Base-by-base conservation (phyloP, 2,797 vertebrate genomes). In the Podarcis lilfordi region DNA sequence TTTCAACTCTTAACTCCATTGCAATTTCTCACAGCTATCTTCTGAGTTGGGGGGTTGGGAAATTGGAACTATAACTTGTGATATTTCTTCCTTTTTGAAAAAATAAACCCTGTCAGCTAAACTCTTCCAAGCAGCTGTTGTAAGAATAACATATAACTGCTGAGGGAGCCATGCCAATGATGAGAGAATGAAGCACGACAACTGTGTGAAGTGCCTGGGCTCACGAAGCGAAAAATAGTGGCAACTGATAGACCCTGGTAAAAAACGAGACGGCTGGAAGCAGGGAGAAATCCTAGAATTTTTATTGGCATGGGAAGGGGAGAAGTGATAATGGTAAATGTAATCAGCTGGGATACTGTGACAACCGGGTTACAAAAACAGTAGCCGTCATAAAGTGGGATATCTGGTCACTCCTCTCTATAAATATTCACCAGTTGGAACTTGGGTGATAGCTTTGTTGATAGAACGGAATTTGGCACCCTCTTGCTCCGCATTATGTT, bases 351-450 rank as follows among this genome's bases (percentile, higher is more conserved):
- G 79, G 75, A 68, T 45, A 75, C 50, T 84, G 68, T 74, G 75
- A 80, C 68, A 80, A 66, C 19, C 21, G 7, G 45, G 35, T 68
- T 75, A 80, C 61, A 86, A 80, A 86, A 75, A 78, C n/a, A 80
- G 82, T 84, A 66, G 8, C 91, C 88, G 17, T 78, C 32, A 88
- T 45, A 45, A 93, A 91, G 59, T 19, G 79, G 7, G 27, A 85
- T 19, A 35, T 2, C 80, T 21, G 61, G 82, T 89, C 82, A 87
- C 27, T 77, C 19, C 59, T 9, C 3, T 64, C 29, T 75, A 21
- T 86, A 85, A 88, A 72, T 68, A 35, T 82, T 85, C 8, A 87
- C 9, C 27, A 82, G 32, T 75, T 61, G 91, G 87, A 91, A 86
- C 2, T 2, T 50, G 23, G 10, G 9, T 19, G 82, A 85, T 35